Evolutionary conservation across 2,113 vertebrate species (phyloP).

Genomic region (Polyodon spathula): DNA sequence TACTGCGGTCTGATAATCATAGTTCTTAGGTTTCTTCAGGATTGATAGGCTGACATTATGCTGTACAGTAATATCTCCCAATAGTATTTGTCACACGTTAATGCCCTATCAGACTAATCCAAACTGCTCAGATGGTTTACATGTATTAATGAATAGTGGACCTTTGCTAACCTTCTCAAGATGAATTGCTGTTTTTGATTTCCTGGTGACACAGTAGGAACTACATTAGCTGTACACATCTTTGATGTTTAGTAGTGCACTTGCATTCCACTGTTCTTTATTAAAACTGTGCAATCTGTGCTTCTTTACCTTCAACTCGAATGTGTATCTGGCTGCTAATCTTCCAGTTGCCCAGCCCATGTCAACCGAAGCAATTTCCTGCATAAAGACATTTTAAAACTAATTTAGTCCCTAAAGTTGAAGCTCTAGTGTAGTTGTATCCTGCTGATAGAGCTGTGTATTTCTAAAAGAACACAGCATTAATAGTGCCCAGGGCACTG

Average conservation of each 20-base stretch:
- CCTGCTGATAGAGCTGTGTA: slow-evolving; percentile 8
- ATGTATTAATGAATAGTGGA: too few relatives aligned
- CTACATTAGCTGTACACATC: background rate
- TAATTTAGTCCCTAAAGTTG: background rate
- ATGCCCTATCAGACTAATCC: too few relatives aligned
- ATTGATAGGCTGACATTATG: too few relatives aligned
- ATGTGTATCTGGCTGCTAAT: background rate
- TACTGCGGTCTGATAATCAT: too few relatives aligned
- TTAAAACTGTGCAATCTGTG: background rate
- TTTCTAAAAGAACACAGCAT: background rate
- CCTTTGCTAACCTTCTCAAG: too few relatives aligned
- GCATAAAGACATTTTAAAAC: background rate
- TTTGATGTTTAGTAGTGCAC: background rate
- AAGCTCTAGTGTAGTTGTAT: background rate
- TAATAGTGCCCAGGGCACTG: slow-evolving; percentile 9
- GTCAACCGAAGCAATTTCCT: background rate
- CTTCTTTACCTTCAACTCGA: background rate
- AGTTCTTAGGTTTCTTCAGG: too few relatives aligned
- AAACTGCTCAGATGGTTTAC: too few relatives aligned
- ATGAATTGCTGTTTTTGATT: too few relatives aligned
- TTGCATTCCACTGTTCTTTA: background rate
- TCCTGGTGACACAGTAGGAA: slow-evolving; percentile 7
- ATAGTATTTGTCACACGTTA: too few relatives aligned
- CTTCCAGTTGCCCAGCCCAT: background rate
- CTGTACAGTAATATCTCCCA: too few relatives aligned